Percentiles rank a stretch among this genome's conserved stretches.
Evolutionary conservation across 2,888 invertebrate genomes (phyloP).

Genomic region (Drosophila fungiperda): DNA sequence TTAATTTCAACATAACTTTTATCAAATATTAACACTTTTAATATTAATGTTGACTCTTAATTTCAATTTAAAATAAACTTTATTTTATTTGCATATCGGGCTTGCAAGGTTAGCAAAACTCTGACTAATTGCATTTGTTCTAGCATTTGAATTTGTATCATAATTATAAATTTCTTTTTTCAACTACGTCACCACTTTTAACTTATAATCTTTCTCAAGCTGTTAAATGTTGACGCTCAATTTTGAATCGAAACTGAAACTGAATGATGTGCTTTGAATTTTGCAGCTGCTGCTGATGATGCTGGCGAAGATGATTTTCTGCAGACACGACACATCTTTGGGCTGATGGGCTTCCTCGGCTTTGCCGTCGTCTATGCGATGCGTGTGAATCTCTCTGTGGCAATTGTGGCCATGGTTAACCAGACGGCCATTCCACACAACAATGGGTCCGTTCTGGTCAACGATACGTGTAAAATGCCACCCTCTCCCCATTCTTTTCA

Average conservation of each 20-base stretch:
- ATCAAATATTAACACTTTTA: no score
- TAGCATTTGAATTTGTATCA: not conserved
- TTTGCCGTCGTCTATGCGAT: slow-evolving; percentile 96
- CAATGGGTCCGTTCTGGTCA: slow-evolving; percentile 86
- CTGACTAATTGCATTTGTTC: not conserved
- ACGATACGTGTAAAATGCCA: slow-evolving; percentile 86
- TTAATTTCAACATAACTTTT: no score
- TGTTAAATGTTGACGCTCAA: not conserved
- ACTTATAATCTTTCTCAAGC: not conserved
- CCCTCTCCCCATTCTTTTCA: slow-evolving; percentile 61
- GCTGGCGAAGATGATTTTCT: slow-evolving; percentile 71
- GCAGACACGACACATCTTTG: slow-evolving; percentile 91
- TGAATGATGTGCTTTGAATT: not conserved
- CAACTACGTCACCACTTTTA: not conserved
- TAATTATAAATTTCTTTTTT: not conserved
- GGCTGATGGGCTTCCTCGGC: slow-evolving; percentile 94
- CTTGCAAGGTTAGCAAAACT: not conserved
- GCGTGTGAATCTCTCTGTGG: slow-evolving; percentile 96
- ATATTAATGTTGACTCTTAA: not conserved
- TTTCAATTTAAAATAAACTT: not conserved
- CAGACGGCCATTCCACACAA: slow-evolving; percentile 87
- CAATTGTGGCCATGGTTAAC: slow-evolving; percentile 97
- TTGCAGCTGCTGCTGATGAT: slow-evolving; percentile 29
- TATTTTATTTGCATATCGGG: not conserved
- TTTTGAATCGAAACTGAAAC: not conserved